These are phyloP conservation scores for Gorilla gorilla DNA, from an alignment of 2,113 vertebrate species.

Conservation along the genomic window DNA sequence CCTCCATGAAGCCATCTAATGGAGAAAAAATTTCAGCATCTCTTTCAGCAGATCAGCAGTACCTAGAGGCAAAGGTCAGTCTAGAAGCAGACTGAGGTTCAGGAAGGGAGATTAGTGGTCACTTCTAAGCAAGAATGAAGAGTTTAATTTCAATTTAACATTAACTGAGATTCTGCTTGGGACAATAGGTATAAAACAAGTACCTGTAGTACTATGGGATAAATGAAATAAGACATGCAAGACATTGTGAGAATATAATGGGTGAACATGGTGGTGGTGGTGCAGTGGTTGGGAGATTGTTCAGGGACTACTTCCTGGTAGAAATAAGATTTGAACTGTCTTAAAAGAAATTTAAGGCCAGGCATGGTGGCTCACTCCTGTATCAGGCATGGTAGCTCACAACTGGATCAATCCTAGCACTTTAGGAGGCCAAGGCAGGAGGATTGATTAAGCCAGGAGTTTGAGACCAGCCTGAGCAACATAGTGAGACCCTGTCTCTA, in stretches of 20 bases:
- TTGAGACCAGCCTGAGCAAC: too few relatives aligned
- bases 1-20: neutral
- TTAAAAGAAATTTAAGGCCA: neutral
- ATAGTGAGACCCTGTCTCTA: too few relatives aligned
- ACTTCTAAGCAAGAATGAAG: neutral
- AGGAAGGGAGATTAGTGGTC: neutral
- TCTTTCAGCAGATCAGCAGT: neutral
- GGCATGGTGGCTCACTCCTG: too few relatives aligned
- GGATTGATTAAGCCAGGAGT: too few relatives aligned
- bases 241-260: neutral
- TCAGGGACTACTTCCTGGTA: neutral
- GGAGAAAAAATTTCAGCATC: neutral
- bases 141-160: constrained; percentile 10
- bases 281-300: neutral
- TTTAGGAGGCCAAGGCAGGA: too few relatives aligned
- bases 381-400: too few relatives aligned
- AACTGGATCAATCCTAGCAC: too few relatives aligned
- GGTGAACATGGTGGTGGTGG: neutral
- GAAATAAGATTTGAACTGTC: neutral
- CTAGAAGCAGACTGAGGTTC: neutral
- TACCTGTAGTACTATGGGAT: neutral
- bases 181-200: neutral
- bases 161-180: neutral
- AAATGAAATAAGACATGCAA: neutral
- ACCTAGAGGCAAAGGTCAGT: neutral